Conservation (phyloP, 2,797 vertebrate genomes). For the Fratercula arctica region DNA sequence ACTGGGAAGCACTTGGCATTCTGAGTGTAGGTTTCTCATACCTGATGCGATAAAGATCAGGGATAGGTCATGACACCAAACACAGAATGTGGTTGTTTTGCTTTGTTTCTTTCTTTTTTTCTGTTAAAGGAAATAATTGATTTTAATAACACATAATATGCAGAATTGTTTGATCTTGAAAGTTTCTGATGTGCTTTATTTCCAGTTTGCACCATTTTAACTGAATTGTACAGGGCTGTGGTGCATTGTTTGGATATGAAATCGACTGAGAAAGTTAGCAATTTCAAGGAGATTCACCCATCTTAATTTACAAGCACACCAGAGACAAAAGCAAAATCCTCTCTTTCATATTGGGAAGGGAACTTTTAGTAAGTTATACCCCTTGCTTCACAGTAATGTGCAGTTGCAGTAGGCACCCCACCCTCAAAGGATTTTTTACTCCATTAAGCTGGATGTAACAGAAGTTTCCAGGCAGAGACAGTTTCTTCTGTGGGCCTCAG, state of each 20-base stretch:
- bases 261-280: not conserved
- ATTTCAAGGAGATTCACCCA: not conserved
- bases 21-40: not conserved
- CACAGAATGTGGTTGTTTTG: not conserved
- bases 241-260: not conserved
- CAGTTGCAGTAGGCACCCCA: not conserved
- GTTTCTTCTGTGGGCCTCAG: slow-evolving; percentile 6
- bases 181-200: not conserved
- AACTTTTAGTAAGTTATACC: not conserved
- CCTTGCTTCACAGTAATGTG: not conserved
- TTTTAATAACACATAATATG: not conserved
- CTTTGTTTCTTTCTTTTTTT: not conserved
- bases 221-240: not conserved
- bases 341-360: not conserved
- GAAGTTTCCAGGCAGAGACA: slow-evolving; percentile 1
- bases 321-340: not conserved
- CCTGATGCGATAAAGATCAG: not conserved
- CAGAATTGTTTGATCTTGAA: not conserved
- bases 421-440: not conserved
- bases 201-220: not conserved
- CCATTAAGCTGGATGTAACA: slow-evolving; percentile 25
- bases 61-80: not conserved
- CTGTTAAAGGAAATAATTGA: not conserved
- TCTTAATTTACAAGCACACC: not conserved
- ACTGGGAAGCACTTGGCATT: not conserved